phyloP scores from a whole-genome alignment of 2,888 invertebrate genomes.

The Danaus chrysippus region DNA sequence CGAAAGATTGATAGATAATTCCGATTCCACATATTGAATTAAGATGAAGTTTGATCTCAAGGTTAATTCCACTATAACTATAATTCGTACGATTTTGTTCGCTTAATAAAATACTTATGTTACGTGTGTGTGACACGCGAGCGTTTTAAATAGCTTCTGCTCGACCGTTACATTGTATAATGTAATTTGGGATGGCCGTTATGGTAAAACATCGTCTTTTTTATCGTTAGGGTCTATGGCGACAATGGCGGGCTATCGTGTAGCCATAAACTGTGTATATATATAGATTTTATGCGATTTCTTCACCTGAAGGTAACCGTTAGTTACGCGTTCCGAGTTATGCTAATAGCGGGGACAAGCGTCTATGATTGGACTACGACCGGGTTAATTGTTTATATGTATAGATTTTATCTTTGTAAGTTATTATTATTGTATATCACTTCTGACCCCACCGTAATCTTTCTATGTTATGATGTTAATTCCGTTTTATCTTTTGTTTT shows the following conservation, averaged over 20 bases:
- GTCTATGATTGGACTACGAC: constrained; percentile 10
- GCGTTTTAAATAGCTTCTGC: constrained; percentile 37
- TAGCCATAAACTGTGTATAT: constrained; percentile 36
- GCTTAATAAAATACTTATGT: constrained; percentile 15
- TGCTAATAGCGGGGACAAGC: constrained; percentile 37
- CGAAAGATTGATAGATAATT: too few species aligned
- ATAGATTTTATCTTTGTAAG: neutral
- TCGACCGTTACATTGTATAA: constrained; percentile 47
- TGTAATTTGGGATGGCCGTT: constrained; percentile 53
- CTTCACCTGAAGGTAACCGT: constrained; percentile 48
- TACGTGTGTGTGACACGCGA: constrained; percentile 26
- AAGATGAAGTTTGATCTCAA: constrained; percentile 9
- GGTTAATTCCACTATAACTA: constrained; percentile 19
- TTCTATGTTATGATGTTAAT: too few species aligned
- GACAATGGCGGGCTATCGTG: constrained; percentile 38
- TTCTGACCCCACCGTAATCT: too few species aligned
- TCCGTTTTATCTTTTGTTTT: too few species aligned
- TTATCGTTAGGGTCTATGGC: constrained; percentile 36
- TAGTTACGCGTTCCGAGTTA: constrained; percentile 39
- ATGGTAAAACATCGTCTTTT: constrained; percentile 57
- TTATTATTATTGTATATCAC: neutral
- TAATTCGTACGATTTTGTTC: constrained; percentile 19
- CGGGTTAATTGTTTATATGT: neutral
- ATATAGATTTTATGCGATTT: constrained; percentile 41
- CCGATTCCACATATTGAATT: neutral